Base-by-base conservation (phyloP, 2,113 vertebrate genomes). In the Deroptyus accipitrinus region DNA sequence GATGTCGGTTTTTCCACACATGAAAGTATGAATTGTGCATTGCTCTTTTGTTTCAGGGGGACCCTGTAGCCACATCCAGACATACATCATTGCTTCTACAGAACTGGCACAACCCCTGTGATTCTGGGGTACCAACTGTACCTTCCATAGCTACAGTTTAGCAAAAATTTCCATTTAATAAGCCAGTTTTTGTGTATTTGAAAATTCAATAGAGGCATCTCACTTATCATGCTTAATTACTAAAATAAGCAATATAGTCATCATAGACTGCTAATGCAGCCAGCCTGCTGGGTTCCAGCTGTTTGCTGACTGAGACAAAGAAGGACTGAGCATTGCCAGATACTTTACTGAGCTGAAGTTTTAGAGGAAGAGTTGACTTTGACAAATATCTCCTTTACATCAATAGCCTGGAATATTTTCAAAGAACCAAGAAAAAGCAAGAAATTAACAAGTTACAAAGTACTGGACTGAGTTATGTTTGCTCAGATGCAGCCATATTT, bases 331-430 rank as follows among this genome's bases (percentile, higher is more conserved):
- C 28, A 30, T 80, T 89, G 89, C 18, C 51, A 96, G 74, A 82
- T 44, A 87, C 30, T 87, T 54, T n/a, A 55, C 24, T 73, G 27
- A 82, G 35, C 8, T 73, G 55, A 86, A 49, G 31, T 2, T 84
- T 86, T 59, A 72, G 41, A 87, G 27, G 28, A 13, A 64, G 23
- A 72, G 28, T 77, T 48, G 28, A 72, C 74, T 89, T 96, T 80
- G 77, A 87, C 41, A 91, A 85, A 89, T 91, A 62, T 25, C 41
- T 81, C 68, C 20, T 91, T 78, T 82, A 80, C 66, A 92, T 94
- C 62, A 96, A 79, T 69, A 91, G 37, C n/a, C 52, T 92, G 73
- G 73, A 94, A 72, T 73, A 94, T 37, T 94, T 93, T 90, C 90
- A 95, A 81, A 81, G 64, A 64, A 83, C 14, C 27, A n/a, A 55